Base-by-base conservation (phyloP, 2,888 invertebrate species). In the Lysandra bellargus region DNA sequence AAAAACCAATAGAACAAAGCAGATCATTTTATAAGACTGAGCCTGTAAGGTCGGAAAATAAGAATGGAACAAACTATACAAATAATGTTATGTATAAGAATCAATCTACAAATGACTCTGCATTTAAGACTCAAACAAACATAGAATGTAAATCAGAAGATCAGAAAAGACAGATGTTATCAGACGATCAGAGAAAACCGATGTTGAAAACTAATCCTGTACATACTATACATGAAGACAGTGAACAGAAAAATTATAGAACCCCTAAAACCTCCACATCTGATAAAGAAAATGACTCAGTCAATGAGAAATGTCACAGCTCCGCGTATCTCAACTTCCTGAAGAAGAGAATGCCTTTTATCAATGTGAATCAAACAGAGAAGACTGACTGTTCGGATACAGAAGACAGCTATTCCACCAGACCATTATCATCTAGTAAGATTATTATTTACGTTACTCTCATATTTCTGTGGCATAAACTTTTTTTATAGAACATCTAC, bases 341-440 rank as follows among this genome's bases (percentile, higher is more conserved):
- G 4, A 88, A 85, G 80, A 90, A 88, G 81, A 85, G 89, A 30
- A 79, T 85, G 33, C 87, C 88, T 0, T 6, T 83, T 23, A 30
- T 33, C 6, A 76, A 2, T 85, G 78, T 81, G 83, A 2, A 82
- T 83, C 4, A 83, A 82, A 9, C 84, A 85, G 2, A 53, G 74
- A 76, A 6, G 7, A 2, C 30, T 6, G 53, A 37, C 80, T 78
- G 12, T 60, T 78, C 23, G 81, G 83, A 82, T 49, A 82, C 80
- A 12, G 87, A 83, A 30, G 86, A 86, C 78, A 82, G 83, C n/a
- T 89, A 89, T 80, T 91, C 92, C 0, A 88, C 88, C 14, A 83
- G 85, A 77, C 88, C 86, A 44, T 89, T 91, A 30, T 85, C 84
- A 4, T 89, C 89, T 30, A 91, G 92, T 93, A 81, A 88, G 90